A percentile compares a stretch with the other conserved stretches of the same genome.
These are phyloP conservation scores for Ataeniobius toweri DNA, from an alignment of 2,797 vertebrate species.

Conservation along the genomic window DNA sequence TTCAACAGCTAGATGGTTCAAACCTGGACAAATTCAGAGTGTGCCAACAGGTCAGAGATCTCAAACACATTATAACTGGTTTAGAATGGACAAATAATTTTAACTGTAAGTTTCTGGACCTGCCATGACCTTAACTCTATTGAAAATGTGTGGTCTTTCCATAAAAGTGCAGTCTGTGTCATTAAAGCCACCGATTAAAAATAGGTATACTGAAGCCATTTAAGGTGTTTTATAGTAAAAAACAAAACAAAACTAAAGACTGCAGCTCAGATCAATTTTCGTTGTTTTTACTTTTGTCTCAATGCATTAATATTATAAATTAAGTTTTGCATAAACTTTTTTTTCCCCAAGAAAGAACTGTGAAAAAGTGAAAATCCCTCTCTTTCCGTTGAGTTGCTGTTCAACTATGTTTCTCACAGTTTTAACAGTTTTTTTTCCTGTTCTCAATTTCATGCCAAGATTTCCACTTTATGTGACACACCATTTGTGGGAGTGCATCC, in stretches of 20 bases:
- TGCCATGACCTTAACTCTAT: too few species aligned
- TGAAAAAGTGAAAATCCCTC: constrained; percentile 16
- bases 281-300: constrained; percentile 11
- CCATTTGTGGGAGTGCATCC: constrained; percentile 72
- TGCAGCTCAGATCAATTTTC: constrained; percentile 29
- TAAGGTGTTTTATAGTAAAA: neutral
- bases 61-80: too few species aligned
- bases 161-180: too few species aligned
- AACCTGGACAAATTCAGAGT: too few species aligned
- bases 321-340: constrained; percentile 15
- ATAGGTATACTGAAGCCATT: neutral
- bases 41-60: too few species aligned
- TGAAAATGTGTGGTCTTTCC: too few species aligned
- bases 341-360: constrained; percentile 8
- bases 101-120: too few species aligned
- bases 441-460: constrained; percentile 65
- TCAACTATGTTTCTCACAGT: constrained; percentile 52
- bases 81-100: too few species aligned
- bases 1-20: too few species aligned
- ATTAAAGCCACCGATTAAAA: too few species aligned
- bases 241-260: constrained; percentile 11
- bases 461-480: constrained; percentile 73
- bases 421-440: constrained; percentile 36
- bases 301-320: constrained; percentile 5
- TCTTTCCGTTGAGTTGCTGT: constrained; percentile 22